Percentiles rank a stretch among this genome's conserved stretches.
Evolutionary conservation across 92 coral and sea anemone genomes (phyloP).

Genomic region (Zoanthus sansibaricus): DNA sequence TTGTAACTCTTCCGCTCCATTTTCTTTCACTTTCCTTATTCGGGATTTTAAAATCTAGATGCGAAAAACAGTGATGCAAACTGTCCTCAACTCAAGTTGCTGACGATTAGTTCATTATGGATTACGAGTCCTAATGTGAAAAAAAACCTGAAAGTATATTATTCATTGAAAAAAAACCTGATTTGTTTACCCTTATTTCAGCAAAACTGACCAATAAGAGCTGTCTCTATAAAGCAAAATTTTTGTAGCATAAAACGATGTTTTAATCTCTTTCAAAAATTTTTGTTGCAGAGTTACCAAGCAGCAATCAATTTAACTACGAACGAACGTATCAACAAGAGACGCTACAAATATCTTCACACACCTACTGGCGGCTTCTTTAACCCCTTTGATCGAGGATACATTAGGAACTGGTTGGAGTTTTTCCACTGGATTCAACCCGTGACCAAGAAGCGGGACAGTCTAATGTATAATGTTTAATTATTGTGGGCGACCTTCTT

Average conservation of each 20-base stretch:
- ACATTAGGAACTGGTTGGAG: conserved; percentile 86
- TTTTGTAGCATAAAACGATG: too few species aligned
- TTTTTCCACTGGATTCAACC: conserved; percentile 85
- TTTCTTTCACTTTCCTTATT: too few species aligned
- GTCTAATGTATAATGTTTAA: conserved; percentile 78
- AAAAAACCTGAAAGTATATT: too few species aligned
- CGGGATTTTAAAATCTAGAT: too few species aligned
- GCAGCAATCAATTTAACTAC: conserved; percentile 86
- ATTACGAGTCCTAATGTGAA: too few species aligned
- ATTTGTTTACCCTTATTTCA: too few species aligned
- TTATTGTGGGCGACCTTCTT: not conserved
- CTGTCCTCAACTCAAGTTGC: too few species aligned
- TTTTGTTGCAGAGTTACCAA: conserved; percentile 72
- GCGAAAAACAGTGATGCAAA: too few species aligned
- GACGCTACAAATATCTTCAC: conserved; percentile 80
- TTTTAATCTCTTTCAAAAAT: not conserved
- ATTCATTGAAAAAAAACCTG: too few species aligned
- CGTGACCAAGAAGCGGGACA: conserved; percentile 68
- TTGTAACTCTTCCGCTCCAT: too few species aligned
- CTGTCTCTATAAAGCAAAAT: too few species aligned
- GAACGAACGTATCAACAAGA: conserved; percentile 93
- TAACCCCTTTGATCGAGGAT: conserved; percentile 96
- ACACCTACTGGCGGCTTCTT: conserved; percentile 85
- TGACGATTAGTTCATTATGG: too few species aligned
- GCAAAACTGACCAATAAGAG: not conserved